Evolutionary conservation across 2,113 vertebrate species (phyloP).

Genomic region (Halichoeres trimaculatus): DNA sequence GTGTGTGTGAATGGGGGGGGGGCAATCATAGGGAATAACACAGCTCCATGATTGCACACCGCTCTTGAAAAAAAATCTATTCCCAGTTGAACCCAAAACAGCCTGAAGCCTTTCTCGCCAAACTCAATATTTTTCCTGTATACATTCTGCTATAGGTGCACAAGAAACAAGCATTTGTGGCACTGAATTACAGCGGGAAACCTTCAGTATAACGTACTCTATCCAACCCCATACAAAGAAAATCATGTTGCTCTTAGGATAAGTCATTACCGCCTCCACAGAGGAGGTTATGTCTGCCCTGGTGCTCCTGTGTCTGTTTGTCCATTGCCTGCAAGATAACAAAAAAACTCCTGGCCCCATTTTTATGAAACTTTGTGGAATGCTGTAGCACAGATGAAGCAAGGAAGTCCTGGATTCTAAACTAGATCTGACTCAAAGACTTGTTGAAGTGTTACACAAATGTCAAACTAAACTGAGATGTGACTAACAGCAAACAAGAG

Average conservation of each 20-base stretch:
- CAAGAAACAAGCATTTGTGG: slow-evolving; percentile 37
- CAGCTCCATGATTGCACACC: slow-evolving; percentile 67
- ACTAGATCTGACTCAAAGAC: not conserved
- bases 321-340: not conserved
- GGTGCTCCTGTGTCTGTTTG: not conserved
- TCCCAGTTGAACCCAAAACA: slow-evolving; percentile 74
- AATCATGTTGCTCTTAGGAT: not conserved
- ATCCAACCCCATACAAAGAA: slow-evolving; percentile 5
- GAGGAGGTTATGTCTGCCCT: not conserved
- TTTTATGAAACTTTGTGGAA: not conserved
- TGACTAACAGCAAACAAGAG: not conserved
- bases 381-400: not conserved
- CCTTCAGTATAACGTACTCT: not conserved
- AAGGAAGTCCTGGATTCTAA: not conserved
- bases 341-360: not conserved
- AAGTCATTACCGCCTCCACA: not conserved
- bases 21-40: slow-evolving; percentile 70
- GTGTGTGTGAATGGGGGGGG: too few relatives aligned
- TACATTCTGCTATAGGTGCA: slow-evolving; percentile 61
- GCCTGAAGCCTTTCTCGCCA: slow-evolving; percentile 62
- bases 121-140: slow-evolving; percentile 64
- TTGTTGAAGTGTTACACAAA: not conserved
- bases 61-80: slow-evolving; percentile 72
- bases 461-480: not conserved
- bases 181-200: slow-evolving; percentile 26